Percentiles rank a stretch among this genome's conserved stretches.
These are phyloP conservation scores for Schrankia costaestrigalis DNA, from an alignment of 2,888 invertebrate genomes.

Conservation along the genomic window DNA sequence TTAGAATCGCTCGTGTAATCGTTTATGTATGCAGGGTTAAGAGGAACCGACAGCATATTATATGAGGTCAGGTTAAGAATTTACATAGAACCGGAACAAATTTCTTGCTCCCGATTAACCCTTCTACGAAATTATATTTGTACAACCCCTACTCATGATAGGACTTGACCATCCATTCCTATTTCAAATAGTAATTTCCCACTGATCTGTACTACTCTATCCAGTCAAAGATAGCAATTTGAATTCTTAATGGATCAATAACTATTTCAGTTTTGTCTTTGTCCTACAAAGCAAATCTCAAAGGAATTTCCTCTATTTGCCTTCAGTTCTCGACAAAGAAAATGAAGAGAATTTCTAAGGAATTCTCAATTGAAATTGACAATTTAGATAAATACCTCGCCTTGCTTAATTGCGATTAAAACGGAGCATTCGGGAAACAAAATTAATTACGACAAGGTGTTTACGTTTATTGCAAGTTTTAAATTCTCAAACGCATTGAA, in stretches of 20 bases:
- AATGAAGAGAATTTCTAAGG: constrained; percentile 44
- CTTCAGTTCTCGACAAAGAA: constrained; percentile 34
- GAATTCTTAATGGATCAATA: constrained; percentile 42
- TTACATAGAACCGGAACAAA: too few species aligned
- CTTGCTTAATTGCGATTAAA: constrained; percentile 44
- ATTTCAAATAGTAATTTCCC: constrained; percentile 19
- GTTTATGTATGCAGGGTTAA: not conserved
- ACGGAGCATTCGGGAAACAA: constrained; percentile 31
- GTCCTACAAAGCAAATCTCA: constrained; percentile 31
- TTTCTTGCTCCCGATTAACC: constrained; percentile 5
- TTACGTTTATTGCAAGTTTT: constrained; percentile 4
- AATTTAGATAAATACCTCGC: constrained; percentile 42
- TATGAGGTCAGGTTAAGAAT: too few species aligned
- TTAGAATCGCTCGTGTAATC: not conserved
- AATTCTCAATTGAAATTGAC: constrained; percentile 50
- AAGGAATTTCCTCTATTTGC: constrained; percentile 43
- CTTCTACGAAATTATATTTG: constrained; percentile 4
- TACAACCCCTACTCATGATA: not conserved
- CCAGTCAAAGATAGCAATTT: constrained; percentile 33
- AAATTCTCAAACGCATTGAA: constrained; percentile 24
- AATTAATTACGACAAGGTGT: constrained; percentile 22
- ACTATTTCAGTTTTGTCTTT: constrained; percentile 39
- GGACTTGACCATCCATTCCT: constrained; percentile 8
- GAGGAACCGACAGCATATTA: too few species aligned
- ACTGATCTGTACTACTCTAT: constrained; percentile 14